These are phyloP conservation scores for Nibea albiflora DNA, from an alignment of 2,113 vertebrate genomes.

Conservation along the genomic window DNA sequence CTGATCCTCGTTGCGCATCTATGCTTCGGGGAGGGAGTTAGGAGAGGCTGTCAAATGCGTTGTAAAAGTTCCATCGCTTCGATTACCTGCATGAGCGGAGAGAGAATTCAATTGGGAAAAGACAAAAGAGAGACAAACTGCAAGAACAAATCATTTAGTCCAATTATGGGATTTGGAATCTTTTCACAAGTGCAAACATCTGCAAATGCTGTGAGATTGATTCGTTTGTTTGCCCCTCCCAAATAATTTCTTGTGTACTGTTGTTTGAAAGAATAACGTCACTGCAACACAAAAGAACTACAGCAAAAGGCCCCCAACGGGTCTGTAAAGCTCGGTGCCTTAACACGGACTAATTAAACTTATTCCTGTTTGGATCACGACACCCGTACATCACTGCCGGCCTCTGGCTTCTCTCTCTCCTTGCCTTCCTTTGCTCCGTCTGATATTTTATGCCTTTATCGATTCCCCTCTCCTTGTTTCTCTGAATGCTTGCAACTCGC, in stretches of 20 bases:
- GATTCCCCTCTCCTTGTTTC: not conserved
- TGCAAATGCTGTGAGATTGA: not conserved
- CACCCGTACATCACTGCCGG: not conserved
- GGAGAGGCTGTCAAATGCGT: constrained; percentile 7
- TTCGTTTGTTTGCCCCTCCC: not conserved
- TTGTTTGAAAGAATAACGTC: not conserved
- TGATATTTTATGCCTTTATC: not conserved
- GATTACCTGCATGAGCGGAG: not conserved
- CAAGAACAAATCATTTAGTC: not conserved
- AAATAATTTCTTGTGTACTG: not conserved
- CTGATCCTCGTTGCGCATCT: constrained; percentile 3
- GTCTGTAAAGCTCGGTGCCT: not conserved
- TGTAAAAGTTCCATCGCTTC: constrained; percentile 10
- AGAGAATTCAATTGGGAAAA: not conserved
- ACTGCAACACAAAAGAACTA: not conserved
- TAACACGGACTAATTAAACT: not conserved
- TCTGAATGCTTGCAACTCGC: not conserved
- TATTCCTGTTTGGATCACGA: not conserved
- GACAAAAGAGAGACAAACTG: not conserved
- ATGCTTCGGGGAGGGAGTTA: constrained; percentile 7
- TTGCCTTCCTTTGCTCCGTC: not conserved
- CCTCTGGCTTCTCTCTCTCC: not conserved
- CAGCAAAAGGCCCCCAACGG: not conserved
- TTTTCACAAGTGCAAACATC: not conserved
- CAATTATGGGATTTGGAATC: not conserved